Base-by-base conservation (phyloP, 1,140 invertebrate species). In the Heliconius congener region DNA sequence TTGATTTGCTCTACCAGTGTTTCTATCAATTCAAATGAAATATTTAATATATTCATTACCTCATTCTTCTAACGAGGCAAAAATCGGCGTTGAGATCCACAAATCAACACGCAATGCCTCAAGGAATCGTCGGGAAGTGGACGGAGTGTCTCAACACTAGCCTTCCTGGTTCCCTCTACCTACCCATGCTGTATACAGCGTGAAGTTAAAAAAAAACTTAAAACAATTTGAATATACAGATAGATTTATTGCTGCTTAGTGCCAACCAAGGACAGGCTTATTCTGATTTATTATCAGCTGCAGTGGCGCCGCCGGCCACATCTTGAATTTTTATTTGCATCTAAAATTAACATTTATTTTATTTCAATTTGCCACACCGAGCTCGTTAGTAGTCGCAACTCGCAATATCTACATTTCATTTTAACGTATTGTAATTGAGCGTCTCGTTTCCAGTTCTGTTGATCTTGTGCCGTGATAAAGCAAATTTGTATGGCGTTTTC, bases 301-400 rank as follows among this genome's bases (percentile, higher is more conserved):
- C 82, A 74, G 79, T 83, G 86, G 85, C 85, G 83, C 85, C 85
- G 79, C 75, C 39, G 74, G 42, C 19, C 66, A 70, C 46, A 23
- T 46, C 42, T 78, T 79, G 78, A 77, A 78, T 84, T 80, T 81
- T 85, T 81, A 82, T 86, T 83, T 77, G 76, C 34, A 72, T 82
- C 78, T 81, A 77, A 85, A 85, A 82, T 85, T 78, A 84, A 84
- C 72, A 73, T 79, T 46, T 72, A 82, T 83, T 83, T 85, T 85
- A 83, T 81, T 82, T 80, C 77, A 83, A 82, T 85, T 81, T 79
- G 78, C 76, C 70, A 71, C 80, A 78, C 72, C 70, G 52, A 30
- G 76, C 66, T 80, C 77, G 83, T 78, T 80, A 75, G 82, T 78
- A 57, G 74, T 50, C 57, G 37, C 73, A 77, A 79, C 79, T 50